A percentile compares a stretch with the other conserved stretches of the same genome.
Evolutionary conservation across 2,797 vertebrate genomes (phyloP).

Genomic region (Taeniopygia guttata): DNA sequence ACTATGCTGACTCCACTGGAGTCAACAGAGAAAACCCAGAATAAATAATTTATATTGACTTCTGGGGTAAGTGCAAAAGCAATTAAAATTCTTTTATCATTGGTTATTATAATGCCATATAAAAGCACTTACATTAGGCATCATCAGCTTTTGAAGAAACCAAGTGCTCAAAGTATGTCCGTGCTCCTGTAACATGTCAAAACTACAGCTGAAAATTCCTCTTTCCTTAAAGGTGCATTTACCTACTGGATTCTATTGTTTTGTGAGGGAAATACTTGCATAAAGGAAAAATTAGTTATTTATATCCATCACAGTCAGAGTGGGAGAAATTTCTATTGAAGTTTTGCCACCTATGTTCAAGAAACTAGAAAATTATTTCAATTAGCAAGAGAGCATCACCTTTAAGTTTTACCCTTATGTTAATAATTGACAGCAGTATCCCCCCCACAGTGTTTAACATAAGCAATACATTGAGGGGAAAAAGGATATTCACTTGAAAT

Average conservation of each 20-base stretch:
- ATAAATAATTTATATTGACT: neutral
- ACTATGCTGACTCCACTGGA: neutral
- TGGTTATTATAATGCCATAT: neutral
- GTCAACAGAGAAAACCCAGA: neutral
- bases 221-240: neutral
- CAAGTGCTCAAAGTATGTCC: neutral
- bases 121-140: neutral
- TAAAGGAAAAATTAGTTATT: neutral
- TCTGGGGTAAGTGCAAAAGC: neutral
- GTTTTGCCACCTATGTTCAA: neutral
- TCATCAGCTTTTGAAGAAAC: neutral
- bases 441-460: neutral
- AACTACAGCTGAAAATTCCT: neutral
- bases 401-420: neutral
- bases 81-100: neutral
- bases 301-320: neutral
- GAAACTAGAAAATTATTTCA: neutral
- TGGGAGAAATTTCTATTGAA: neutral
- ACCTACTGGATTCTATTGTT: neutral
- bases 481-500: slow-evolving; percentile 19
- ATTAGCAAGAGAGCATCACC: neutral
- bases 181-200: neutral
- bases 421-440: neutral
- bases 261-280: neutral
- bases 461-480: neutral